Evolutionary conservation across 2,113 vertebrate genomes (phyloP), one percentile per base, ranked within the genome.

Genomic region (Malurus cyaneus): DNA sequence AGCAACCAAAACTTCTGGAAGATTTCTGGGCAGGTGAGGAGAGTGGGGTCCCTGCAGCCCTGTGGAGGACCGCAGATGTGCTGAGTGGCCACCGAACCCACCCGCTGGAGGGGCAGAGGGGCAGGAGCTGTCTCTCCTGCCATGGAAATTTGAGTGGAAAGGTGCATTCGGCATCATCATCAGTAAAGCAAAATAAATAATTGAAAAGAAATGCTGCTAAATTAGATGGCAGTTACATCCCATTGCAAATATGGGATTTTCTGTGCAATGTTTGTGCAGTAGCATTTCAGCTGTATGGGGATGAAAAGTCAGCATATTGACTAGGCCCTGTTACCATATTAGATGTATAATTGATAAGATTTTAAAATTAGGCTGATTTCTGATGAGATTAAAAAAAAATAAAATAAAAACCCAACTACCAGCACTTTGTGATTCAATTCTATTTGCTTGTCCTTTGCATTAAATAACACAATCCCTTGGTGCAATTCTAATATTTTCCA

Each of bases 341-440:
- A 44, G 41, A 85, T 80, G 53, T 79, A 79, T 92, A 85, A 94
- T 92, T 88, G 59, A 89, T 87, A 89, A 65, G 61, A 88, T 87
- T 71, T 92, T 78, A 80, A 83, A 69, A 86, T 79, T 65, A 89
- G n/a, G 34, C 31, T 86, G 62, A 85, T 88, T 90, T 88, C 15
- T 78, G 46, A 4, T 53, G 18, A 76, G n/a, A 54, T 34, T 34
- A 14, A 5, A 69, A 50, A 52, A 70, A 50, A 14, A 7, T 15
- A 52, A 52, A 50, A 39, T 11, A 14, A 7, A 21, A 49, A 49
- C 42, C 11, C 25, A 86, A 41, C 34, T 78, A 89, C 47, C 42
- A 80, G 11, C 52, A 81, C 15, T 71, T 67, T 44, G 32, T 67
- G 56, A 52, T 88, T 93, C 86, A 41, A 59, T 80, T 80, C 70